Conservation (phyloP, 1,140 invertebrate species). For the Ladona fulva region DNA sequence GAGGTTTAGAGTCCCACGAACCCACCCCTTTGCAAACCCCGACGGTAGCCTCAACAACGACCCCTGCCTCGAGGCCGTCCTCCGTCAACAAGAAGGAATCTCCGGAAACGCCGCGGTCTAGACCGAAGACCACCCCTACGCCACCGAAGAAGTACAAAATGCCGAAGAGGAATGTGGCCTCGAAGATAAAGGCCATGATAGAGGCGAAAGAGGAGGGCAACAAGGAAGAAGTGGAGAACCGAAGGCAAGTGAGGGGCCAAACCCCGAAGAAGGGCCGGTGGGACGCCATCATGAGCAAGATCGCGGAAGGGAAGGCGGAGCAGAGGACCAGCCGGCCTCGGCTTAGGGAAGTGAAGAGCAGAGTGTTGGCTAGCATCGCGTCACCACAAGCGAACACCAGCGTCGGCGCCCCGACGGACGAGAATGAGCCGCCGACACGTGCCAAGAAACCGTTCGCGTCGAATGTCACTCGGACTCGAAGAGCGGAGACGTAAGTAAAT, state of each 20-base stretch:
- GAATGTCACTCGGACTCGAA: neutral
- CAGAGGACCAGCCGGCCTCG: constrained; percentile 52
- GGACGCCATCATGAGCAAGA: constrained; percentile 74
- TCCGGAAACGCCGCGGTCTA: constrained; percentile 23
- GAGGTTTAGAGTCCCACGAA: neutral
- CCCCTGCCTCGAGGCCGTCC: neutral
- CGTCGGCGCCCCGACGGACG: neutral
- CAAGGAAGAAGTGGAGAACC: constrained; percentile 29
- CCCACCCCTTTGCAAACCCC: neutral
- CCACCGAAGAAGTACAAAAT: constrained; percentile 62
- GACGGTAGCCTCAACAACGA: neutral
- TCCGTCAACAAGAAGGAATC: constrained; percentile 23
- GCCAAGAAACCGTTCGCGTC: neutral
- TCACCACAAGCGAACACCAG: neutral
- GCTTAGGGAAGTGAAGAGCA: constrained; percentile 68
- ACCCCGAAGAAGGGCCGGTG: constrained; percentile 45
- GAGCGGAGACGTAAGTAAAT: neutral
- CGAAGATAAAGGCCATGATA: constrained; percentile 63
- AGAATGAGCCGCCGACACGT: neutral
- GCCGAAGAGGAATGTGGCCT: constrained; percentile 61
- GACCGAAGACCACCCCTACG: neutral
- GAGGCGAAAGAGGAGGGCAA: constrained; percentile 40
- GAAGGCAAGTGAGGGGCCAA: constrained; percentile 32
- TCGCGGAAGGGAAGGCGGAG: constrained; percentile 59
- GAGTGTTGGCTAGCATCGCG: constrained; percentile 40